Evolutionary conservation across 2,888 invertebrate genomes (phyloP).

Genomic region (Halocaridina rubra): DNA sequence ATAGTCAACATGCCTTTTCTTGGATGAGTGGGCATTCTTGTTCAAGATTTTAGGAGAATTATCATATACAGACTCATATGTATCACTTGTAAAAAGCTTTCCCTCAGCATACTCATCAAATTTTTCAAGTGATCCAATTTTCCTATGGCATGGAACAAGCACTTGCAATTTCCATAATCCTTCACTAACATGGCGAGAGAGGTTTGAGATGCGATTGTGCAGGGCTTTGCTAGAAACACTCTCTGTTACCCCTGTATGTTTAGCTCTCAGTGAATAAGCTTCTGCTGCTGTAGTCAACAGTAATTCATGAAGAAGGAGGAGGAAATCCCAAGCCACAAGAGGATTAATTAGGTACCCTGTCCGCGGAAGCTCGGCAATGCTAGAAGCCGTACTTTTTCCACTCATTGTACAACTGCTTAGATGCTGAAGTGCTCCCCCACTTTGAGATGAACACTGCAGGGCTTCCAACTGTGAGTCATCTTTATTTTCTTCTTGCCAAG

Average conservation of each 20-base stretch:
- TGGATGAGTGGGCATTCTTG: neutral
- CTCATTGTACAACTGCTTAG: slow-evolving; percentile 42
- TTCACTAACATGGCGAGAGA: slow-evolving; percentile 41
- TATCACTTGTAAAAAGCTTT: slow-evolving; percentile 9
- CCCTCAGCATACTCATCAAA: slow-evolving; percentile 44
- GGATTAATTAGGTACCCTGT: slow-evolving; percentile 51
- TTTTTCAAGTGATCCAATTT: slow-evolving; percentile 31
- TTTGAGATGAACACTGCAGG: slow-evolving; percentile 13
- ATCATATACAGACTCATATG: slow-evolving; percentile 17
- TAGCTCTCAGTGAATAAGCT: neutral
- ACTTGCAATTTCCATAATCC: slow-evolving; percentile 48
- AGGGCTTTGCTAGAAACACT: neutral
- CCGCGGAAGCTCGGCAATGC: slow-evolving; percentile 41
- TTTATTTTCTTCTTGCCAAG: neutral
- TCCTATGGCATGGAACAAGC: slow-evolving; percentile 23
- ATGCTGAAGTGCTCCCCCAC: neutral
- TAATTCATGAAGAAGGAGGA: slow-evolving; percentile 40
- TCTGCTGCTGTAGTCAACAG: slow-evolving; percentile 3
- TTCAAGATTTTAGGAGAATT: neutral
- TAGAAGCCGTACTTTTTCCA: slow-evolving; percentile 44
- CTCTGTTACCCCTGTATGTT: neutral
- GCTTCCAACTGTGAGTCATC: neutral
- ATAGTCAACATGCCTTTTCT: slow-evolving; percentile 16
- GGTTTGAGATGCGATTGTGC: neutral
- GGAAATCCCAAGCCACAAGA: slow-evolving; percentile 51